phyloP scores from a whole-genome alignment of 2,888 invertebrate genomes.

The Caenorhabditis sp. region DNA sequence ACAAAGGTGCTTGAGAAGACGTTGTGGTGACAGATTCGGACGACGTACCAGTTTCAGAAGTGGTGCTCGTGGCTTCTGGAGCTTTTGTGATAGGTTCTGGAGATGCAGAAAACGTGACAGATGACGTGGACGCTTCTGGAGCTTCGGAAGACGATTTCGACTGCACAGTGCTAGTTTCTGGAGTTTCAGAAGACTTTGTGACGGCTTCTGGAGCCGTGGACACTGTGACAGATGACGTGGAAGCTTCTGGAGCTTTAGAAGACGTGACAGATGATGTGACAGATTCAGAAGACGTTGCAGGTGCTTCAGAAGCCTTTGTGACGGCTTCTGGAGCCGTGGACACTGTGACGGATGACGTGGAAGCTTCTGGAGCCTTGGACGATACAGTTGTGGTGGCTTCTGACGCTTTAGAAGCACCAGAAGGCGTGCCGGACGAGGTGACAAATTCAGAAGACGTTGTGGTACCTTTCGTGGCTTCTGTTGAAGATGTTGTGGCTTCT shows the following conservation, averaged over 20 bases:
- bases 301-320: not conserved
- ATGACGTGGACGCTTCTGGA: constrained; percentile 1
- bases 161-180: not conserved
- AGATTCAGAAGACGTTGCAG: constrained; percentile 1
- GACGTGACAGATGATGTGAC: not conserved
- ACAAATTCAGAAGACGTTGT: not conserved
- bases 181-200: not conserved
- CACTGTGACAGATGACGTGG: not conserved
- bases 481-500: not conserved
- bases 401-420: not conserved
- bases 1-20: not conserved
- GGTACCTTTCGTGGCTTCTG: too few species aligned
- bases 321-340: constrained; percentile 6
- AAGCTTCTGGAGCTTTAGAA: constrained; percentile 2
- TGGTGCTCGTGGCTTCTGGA: not conserved
- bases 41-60: too few species aligned
- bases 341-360: constrained; percentile 1
- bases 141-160: not conserved
- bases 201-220: not conserved
- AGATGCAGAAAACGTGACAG: constrained; percentile 6
- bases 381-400: not conserved
- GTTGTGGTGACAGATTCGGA: not conserved
- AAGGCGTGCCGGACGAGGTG: not conserved
- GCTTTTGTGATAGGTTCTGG: constrained; percentile 5
- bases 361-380: not conserved